phyloP scores from a whole-genome alignment of 2,888 invertebrate species.

The Drosophila rellima region DNA sequence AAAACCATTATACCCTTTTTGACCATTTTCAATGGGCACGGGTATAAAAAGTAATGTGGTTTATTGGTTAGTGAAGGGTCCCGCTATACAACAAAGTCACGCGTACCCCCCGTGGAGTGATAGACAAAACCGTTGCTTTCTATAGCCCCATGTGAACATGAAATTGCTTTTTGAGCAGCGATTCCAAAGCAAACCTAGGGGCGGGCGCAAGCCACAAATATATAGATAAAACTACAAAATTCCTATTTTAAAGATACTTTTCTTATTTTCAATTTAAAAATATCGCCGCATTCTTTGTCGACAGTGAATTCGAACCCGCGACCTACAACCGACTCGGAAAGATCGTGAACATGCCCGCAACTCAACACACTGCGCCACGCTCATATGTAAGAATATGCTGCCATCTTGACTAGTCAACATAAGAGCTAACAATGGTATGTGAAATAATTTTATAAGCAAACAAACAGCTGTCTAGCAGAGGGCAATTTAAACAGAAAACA shows the following conservation, averaged over 20 bases:
- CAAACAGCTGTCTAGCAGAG: constrained; percentile 2
- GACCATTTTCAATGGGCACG: no score
- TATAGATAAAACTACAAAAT: not conserved
- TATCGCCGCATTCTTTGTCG: not conserved
- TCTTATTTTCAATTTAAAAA: not conserved
- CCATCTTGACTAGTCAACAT: constrained; percentile 12
- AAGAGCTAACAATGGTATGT: not conserved
- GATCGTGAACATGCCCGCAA: not conserved
- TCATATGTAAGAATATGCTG: rapidly evolving
- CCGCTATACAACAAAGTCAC: constrained; percentile 36
- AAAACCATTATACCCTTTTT: no score
- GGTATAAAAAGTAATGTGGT: constrained; percentile 26
- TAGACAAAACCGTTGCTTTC: constrained; percentile 51
- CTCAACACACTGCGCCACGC: constrained; percentile 38
- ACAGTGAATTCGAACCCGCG: constrained; percentile 32
- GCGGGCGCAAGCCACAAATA: constrained; percentile 25
- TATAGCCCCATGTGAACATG: constrained; percentile 75
- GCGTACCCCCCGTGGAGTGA: constrained; percentile 78
- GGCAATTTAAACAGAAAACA: not conserved
- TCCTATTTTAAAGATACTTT: not conserved
- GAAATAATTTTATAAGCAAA: constrained; percentile 10
- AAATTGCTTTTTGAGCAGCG: constrained; percentile 72
- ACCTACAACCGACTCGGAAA: not conserved
- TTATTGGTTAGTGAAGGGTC: constrained; percentile 42
- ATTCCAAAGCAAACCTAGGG: constrained; percentile 63